A percentile compares a stretch with the other conserved stretches of the same genome.
phyloP scores from a whole-genome alignment of 2,888 invertebrate species.

The Penaeus monodon region DNA sequence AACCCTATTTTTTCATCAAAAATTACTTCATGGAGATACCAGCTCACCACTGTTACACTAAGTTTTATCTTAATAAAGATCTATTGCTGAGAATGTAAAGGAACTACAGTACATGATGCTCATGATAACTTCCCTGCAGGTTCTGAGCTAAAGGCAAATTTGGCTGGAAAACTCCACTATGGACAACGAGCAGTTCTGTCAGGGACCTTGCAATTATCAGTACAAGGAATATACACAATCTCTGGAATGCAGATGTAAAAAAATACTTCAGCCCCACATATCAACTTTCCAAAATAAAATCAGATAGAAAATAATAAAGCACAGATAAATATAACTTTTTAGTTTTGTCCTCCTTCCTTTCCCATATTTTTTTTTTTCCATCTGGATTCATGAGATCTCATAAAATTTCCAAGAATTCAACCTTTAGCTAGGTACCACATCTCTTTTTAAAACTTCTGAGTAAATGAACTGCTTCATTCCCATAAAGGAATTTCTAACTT shows the following conservation, averaged over 20 bases:
- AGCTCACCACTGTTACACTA: constrained; percentile 49
- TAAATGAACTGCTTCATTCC: constrained; percentile 42
- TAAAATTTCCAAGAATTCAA: too few species aligned
- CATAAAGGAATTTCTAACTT: constrained; percentile 53
- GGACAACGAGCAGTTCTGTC: constrained; percentile 9
- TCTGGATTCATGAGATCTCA: constrained; percentile 23
- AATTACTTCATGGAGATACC: constrained; percentile 50
- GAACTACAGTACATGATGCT: constrained; percentile 32
- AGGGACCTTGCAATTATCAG: neutral
- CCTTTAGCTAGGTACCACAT: too few species aligned
- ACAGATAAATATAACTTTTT: constrained; percentile 11
- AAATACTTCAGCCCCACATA: too few species aligned
- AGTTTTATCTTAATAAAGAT: constrained; percentile 31
- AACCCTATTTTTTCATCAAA: constrained; percentile 27
- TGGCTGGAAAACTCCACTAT: neutral
- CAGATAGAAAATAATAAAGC: too few species aligned
- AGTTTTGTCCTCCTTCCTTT: neutral
- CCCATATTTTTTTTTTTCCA: constrained; percentile 31
- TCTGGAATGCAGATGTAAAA: too few species aligned
- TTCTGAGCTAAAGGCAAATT: neutral
- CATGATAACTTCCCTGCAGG: constrained; percentile 12
- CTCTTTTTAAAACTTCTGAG: constrained; percentile 18
- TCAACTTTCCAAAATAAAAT: too few species aligned
- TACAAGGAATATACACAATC: too few species aligned
- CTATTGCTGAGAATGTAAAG: constrained; percentile 31